A percentile compares a stretch with the other conserved stretches of the same genome.
Evolutionary conservation across 2,888 invertebrate species (phyloP).

Genomic region (Parnassius mnemosyne): DNA sequence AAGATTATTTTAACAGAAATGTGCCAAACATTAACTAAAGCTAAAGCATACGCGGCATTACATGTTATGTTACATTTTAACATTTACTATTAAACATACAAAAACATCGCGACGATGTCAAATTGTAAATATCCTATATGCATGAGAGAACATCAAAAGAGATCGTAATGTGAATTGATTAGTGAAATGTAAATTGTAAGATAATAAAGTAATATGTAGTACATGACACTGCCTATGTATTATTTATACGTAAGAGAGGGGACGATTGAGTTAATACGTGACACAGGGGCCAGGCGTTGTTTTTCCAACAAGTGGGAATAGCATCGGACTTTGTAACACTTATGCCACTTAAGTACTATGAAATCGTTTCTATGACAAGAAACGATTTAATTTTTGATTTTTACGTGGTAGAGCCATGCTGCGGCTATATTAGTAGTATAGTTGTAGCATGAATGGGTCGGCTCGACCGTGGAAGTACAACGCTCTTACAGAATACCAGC

Average conservation of each 20-base stretch:
- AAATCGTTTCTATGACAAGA: no score
- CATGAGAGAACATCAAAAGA: constrained; percentile 61
- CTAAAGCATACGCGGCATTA: no score
- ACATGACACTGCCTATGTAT: constrained; percentile 49
- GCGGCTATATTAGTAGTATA: no score
- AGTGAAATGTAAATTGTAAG: constrained; percentile 65
- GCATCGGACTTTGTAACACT: not conserved
- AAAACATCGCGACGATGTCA: constrained; percentile 48
- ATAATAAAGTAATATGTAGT: constrained; percentile 60
- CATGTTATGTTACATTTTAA: no score
- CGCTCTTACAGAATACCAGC: no score
- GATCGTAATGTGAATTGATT: constrained; percentile 57
- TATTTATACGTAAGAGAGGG: constrained; percentile 47
- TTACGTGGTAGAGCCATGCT: no score
- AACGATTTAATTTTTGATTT: no score
- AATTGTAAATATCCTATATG: constrained; percentile 41
- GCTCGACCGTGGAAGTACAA: no score
- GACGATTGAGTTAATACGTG: constrained; percentile 41
- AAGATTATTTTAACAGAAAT: no score
- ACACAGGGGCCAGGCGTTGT: constrained; percentile 30
- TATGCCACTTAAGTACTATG: not conserved
- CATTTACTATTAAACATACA: constrained; percentile 4
- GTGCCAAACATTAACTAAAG: no score
- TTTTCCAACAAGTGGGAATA: constrained; percentile 9
- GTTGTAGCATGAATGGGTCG: no score